Base-by-base conservation (phyloP, 2,113 vertebrate genomes). In the Glaucomys volans region DNA sequence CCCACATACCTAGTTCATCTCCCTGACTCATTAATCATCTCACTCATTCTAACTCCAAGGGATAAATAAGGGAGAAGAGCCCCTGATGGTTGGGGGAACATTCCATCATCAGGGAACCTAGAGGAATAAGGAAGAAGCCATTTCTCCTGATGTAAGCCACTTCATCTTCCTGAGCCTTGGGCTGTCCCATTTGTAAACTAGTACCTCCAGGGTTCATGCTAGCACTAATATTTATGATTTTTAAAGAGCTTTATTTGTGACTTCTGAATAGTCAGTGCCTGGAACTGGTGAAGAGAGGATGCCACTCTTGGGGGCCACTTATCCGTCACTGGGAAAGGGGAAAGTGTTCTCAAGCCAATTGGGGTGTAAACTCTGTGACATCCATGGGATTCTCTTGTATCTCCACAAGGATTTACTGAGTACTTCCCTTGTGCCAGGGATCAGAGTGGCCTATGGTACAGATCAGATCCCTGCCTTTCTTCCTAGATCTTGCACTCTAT, bases 161-260 rank as follows among this genome's bases (percentile, higher is more conserved):
- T 72, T 71, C 47, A 59, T 14, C 47, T 90, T 94, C 93, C 64
- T 47, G 75, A 71, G 47, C 20, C 64, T 74, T 24, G 57, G 67
- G 28, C 11, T 69, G 42, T 62, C 50, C 32, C 20, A 18, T 40
- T 30, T 69, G 26, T 66, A 72, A 92, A 52, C 12, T 24, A 35
- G 2, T 32, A 76, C 71, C 59, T 76, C 50, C 42, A 40, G 12
- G 18, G 8, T 85, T 69, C 37, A 35, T 54, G 35, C 75, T 69
- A 64, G 20, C 8, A 50, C 50, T 57, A 71, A n/a, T 37, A 64
- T 20, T 92, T 90, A 47, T 94, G n/a, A 82, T 32, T 87, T 74
- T 59, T 91, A 42, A 75, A 83, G 74, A 64, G 26, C 4, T 71
- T 96, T 1, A 67, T 69, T 66, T 13, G 32, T 28, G 9, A 8